These are phyloP conservation scores for Parnassius glacialis DNA, from an alignment of 2,888 invertebrate species.

Conservation along the genomic window DNA sequence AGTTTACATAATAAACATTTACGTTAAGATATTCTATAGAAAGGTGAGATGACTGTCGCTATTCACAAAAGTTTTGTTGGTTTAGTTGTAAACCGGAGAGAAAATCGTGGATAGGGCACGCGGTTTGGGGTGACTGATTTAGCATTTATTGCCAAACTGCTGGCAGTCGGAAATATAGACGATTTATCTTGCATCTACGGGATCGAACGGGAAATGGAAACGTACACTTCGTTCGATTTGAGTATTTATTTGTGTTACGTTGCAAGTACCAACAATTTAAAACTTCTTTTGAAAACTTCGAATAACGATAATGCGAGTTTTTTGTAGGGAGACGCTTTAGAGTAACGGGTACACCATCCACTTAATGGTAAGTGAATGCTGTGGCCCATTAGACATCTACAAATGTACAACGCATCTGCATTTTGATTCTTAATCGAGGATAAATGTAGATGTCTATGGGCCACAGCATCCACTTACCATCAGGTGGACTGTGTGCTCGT, in stretches of 20 bases:
- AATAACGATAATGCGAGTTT: too few species aligned
- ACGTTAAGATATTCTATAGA: too few species aligned
- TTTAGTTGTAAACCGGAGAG: neutral
- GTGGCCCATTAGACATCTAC: too few species aligned
- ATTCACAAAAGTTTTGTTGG: constrained; percentile 2
- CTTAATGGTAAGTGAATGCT: too few species aligned
- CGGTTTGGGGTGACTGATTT: constrained; percentile 60
- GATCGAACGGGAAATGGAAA: constrained; percentile 34
- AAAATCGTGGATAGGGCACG: constrained; percentile 15
- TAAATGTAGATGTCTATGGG: too few species aligned
- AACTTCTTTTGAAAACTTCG: neutral
- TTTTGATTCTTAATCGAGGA: too few species aligned
- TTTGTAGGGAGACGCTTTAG: too few species aligned
- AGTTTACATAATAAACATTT: too few species aligned
- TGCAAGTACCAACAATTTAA: constrained; percentile 26
- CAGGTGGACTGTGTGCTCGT: too few species aligned
- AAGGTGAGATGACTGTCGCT: neutral
- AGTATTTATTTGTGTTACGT: constrained; percentile 33
- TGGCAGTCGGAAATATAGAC: constrained; percentile 49
- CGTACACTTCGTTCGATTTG: constrained; percentile 23
- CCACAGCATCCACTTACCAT: too few species aligned
- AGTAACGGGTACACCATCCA: too few species aligned
- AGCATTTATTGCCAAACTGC: constrained; percentile 67
- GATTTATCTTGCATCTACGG: constrained; percentile 57
- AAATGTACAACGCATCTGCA: too few species aligned